phyloP scores from a whole-genome alignment of 2,113 vertebrate genomes.

The Lutjanus erythropterus region DNA sequence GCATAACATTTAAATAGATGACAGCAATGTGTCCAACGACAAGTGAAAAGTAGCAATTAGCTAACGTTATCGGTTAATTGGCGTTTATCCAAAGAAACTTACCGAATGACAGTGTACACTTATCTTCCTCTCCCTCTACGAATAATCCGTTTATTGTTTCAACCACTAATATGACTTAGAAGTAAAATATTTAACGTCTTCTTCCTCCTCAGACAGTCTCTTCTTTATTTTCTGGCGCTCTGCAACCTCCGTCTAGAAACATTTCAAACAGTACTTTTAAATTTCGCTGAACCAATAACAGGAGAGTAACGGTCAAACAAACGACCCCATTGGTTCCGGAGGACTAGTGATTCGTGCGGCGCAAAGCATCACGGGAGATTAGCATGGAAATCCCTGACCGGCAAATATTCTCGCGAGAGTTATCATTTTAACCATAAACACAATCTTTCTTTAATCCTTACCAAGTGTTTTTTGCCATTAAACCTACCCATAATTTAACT shows the following conservation, averaged over 20 bases:
- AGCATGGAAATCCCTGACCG: too few relatives aligned
- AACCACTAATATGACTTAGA: fast-evolving
- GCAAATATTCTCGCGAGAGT: too few relatives aligned
- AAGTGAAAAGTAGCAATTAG: neutral
- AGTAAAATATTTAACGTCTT: fast-evolving
- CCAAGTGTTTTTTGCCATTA: too few relatives aligned
- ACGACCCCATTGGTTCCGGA: slow-evolving; percentile 30
- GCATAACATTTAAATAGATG: neutral
- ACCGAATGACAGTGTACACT: neutral
- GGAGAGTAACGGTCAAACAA: slow-evolving; percentile 1
- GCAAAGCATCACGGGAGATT: slow-evolving; percentile 63
- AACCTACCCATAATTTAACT: too few relatives aligned
- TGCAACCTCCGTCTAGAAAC: fast-evolving
- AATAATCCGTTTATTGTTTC: neutral
- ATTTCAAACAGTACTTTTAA: slow-evolving; percentile 70
- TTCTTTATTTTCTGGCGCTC: slow-evolving; percentile 26
- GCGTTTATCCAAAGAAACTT: neutral
- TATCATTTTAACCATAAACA: too few relatives aligned
- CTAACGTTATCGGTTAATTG: too few relatives aligned
- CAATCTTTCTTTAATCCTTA: too few relatives aligned
- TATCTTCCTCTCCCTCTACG: neutral
- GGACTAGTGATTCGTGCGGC: fast-evolving
- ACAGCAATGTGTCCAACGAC: neutral
- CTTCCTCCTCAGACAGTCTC: fast-evolving
- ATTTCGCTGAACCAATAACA: slow-evolving; percentile 60